Conservation (phyloP, 1,140 invertebrate genomes). For the Thalassaphorura encarpata region DNA sequence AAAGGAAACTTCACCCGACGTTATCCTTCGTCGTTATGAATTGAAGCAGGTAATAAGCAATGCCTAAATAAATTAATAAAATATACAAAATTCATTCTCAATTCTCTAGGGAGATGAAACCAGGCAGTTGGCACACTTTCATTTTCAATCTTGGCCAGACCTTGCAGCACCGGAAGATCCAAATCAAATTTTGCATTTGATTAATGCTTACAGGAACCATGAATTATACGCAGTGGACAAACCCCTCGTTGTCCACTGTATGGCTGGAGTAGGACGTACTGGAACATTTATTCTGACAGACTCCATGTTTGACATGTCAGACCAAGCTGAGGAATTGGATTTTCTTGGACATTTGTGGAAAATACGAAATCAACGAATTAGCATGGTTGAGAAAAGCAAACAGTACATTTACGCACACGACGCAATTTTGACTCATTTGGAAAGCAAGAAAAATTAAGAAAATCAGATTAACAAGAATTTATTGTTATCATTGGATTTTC, state of each 20-base stretch:
- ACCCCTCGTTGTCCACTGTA: background rate
- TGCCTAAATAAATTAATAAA: background rate
- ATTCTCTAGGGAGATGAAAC: background rate
- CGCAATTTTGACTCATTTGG: too few relatives aligned
- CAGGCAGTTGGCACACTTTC: background rate
- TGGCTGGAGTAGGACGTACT: background rate
- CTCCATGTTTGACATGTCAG: background rate
- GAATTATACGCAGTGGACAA: background rate
- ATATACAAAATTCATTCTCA: background rate
- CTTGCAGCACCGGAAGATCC: background rate
- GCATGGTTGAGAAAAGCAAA: background rate
- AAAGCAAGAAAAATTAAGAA: too few relatives aligned
- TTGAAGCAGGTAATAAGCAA: background rate
- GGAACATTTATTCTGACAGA: background rate
- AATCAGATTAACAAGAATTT: too few relatives aligned
- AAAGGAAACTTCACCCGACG: background rate
- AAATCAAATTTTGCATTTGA: background rate
- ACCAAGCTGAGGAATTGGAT: background rate
- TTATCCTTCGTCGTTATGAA: background rate
- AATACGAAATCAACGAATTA: background rate
- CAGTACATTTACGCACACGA: background rate
- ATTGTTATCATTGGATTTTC: too few relatives aligned
- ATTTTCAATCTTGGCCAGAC: constrained; percentile 7
- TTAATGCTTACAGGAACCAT: background rate
- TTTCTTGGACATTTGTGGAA: background rate